Evolutionary conservation across 1,140 invertebrate genomes (phyloP).

Genomic region (Camponotus vicinus): DNA sequence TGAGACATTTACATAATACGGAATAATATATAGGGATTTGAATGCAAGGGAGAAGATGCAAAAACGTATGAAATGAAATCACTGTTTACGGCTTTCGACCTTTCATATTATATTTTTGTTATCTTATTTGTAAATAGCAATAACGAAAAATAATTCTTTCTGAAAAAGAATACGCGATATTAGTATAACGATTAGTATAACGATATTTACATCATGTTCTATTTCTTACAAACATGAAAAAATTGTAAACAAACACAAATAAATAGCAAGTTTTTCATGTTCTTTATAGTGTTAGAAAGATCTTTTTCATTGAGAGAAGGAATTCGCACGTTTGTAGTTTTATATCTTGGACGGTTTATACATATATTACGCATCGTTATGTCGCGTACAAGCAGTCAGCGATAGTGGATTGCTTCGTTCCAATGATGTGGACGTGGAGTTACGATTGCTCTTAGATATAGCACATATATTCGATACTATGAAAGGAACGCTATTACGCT

Average conservation of each 20-base stretch:
- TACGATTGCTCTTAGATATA: conserved; percentile 37
- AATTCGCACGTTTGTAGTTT: conserved; percentile 3
- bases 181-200: conserved; percentile 3
- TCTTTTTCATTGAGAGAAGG: neutral
- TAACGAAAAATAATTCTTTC: neutral
- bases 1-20: neutral
- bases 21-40: neutral
- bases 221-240: conserved; percentile 7
- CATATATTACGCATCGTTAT: conserved; percentile 5
- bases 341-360: conserved; percentile 16
- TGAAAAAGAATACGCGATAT: neutral
- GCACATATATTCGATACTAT: conserved; percentile 11
- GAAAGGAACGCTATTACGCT: conserved; percentile 1
- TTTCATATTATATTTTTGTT: neutral
- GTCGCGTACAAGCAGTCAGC: neutral
- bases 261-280: neutral
- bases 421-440: conserved; percentile 43
- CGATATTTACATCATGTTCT: neutral
- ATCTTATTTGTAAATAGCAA: conserved; percentile 10
- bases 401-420: conserved; percentile 42
- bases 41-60: neutral
- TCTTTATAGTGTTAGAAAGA: neutral
- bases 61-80: neutral
- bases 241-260: neutral
- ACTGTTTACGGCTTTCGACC: neutral